Evolutionary conservation across 2,888 invertebrate genomes (phyloP).

Genomic region (Elmis aenea): DNA sequence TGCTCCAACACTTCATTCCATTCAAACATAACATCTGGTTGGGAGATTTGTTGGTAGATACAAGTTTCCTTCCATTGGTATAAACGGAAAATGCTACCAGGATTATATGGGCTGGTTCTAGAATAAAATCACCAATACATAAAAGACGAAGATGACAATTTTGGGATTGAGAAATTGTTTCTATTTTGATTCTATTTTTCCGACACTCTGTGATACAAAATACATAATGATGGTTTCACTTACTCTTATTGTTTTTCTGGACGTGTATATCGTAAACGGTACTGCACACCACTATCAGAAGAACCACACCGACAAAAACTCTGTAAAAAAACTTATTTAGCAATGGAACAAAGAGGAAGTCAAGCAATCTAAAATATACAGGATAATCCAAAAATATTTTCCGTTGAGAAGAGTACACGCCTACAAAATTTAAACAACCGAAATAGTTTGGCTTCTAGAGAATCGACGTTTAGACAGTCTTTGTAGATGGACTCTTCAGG

Average conservation of each 20-base stretch:
- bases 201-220: no score
- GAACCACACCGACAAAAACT: constrained; percentile 11
- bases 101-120: constrained; percentile 14
- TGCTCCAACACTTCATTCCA: constrained; percentile 22
- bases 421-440: no score
- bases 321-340: constrained; percentile 19
- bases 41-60: constrained; percentile 6
- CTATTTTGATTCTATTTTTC: no score
- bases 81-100: constrained; percentile 19
- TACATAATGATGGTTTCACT: no score
- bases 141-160: constrained; percentile 1
- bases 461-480: no score
- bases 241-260: constrained; percentile 7
- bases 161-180: no score
- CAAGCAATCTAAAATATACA: no score
- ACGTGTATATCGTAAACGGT: constrained; percentile 16
- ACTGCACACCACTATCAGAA: constrained; percentile 11
- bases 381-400: no score
- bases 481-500: no score
- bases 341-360: no score
- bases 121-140: constrained; percentile 7
- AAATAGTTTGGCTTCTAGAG: no score
- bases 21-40: constrained; percentile 21
- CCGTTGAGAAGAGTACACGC: no score
- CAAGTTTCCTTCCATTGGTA: constrained; percentile 17